Conservation (phyloP, 2,113 vertebrate species). For the Epinephelus fuscoguttatus region DNA sequence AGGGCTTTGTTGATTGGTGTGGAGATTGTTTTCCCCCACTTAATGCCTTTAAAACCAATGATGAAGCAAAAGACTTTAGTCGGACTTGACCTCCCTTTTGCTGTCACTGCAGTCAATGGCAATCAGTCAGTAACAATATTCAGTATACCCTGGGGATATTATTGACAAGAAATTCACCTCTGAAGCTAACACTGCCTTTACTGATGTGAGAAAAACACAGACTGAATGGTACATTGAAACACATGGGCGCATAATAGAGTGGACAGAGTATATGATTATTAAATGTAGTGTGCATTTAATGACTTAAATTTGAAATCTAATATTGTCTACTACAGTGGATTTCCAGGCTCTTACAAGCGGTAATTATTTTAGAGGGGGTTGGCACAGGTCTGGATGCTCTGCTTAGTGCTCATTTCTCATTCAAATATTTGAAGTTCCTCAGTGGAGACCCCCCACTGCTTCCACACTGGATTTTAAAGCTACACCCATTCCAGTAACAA, state of each 20-base stretch:
- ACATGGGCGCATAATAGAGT: neutral
- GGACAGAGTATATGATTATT: neutral
- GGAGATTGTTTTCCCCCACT: slow-evolving; percentile 2
- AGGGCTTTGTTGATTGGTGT: slow-evolving; percentile 28
- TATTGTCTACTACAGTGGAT: neutral
- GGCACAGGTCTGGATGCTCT: neutral
- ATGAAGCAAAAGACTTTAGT: slow-evolving; percentile 22
- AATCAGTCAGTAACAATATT: slow-evolving; percentile 1
- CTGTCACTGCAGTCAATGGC: neutral
- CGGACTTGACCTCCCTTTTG: slow-evolving; percentile 13
- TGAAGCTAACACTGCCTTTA: neutral
- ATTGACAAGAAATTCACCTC: slow-evolving; percentile 2
- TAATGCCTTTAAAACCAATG: slow-evolving; percentile 15
- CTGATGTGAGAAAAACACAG: neutral
- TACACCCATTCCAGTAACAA: neutral
- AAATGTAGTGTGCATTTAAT: neutral
- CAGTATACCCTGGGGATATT: neutral
- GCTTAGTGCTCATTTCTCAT: slow-evolving; percentile 18
- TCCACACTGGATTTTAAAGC: slow-evolving; percentile 23
- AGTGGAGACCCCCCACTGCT: slow-evolving; percentile 23
- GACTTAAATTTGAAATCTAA: neutral
- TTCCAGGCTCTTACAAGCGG: slow-evolving; percentile 12
- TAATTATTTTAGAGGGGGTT: slow-evolving; percentile 1
- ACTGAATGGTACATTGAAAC: neutral
- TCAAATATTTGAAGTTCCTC: slow-evolving; percentile 48